phyloP scores from a whole-genome alignment of 2,888 invertebrate genomes.

The Siphlonurus alternatus region DNA sequence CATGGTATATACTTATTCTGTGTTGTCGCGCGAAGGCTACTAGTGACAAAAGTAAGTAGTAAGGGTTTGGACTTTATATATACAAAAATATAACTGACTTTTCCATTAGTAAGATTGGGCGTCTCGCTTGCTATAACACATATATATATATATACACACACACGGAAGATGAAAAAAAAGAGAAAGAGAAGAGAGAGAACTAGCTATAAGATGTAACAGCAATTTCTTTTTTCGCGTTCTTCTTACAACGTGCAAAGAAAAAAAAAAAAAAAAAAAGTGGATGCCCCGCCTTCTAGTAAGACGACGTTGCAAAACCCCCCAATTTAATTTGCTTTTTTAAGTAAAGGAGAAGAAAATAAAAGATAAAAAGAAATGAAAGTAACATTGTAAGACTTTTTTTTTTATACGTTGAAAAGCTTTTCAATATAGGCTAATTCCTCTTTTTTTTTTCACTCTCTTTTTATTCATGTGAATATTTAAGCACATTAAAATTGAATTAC shows the following conservation, averaged over 20 bases:
- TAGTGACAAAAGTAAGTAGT: no score
- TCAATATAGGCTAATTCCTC: no score
- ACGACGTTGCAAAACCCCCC: neutral
- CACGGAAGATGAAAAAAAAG: neutral
- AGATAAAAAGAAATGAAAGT: no score
- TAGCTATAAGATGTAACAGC: no score
- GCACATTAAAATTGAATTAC: no score
- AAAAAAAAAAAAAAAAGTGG: neutral
- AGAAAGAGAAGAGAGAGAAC: no score
- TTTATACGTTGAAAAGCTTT: no score
- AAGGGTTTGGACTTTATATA: neutral
- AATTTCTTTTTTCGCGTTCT: neutral
- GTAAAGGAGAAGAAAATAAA: no score
- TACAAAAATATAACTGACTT: slow-evolving; percentile 9
- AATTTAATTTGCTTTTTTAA: neutral
- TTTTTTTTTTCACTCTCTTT: no score
- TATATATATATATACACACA: neutral
- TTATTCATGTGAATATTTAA: no score
- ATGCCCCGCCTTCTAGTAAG: neutral
- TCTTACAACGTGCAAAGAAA: neutral
- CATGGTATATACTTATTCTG: neutral
- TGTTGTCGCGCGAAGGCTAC: neutral
- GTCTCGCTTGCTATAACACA: neutral
- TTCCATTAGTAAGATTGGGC: slow-evolving; percentile 10
- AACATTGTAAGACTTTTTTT: no score